A percentile compares a stretch with the other conserved stretches of the same genome.
phyloP scores from a whole-genome alignment of 92 coral and sea anemone species.

The Actinostola sp. region DNA sequence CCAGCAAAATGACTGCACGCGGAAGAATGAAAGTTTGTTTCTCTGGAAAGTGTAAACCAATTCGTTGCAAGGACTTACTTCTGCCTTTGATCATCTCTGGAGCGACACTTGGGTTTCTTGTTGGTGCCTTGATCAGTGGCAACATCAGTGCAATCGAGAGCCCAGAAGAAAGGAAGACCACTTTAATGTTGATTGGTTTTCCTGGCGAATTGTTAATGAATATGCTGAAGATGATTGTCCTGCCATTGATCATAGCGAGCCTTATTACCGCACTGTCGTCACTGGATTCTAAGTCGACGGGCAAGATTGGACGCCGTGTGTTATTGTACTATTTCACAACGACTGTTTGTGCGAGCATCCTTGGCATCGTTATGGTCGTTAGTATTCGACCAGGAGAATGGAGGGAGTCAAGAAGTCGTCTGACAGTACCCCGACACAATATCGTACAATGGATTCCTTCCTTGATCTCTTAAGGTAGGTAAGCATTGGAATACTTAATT shows the following conservation, averaged over 20 bases:
- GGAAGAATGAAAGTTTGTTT: slow-evolving; percentile 4
- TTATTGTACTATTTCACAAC: slow-evolving; percentile 78
- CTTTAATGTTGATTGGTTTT: slow-evolving; percentile 74
- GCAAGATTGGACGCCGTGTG: slow-evolving; percentile 86
- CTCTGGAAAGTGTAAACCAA: slow-evolving; percentile 12
- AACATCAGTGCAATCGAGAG: slow-evolving; percentile 62
- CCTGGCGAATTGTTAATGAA: slow-evolving; percentile 91
- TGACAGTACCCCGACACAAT: slow-evolving; percentile 13
- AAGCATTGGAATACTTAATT: too few relatives aligned
- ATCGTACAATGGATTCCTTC: slow-evolving; percentile 67
- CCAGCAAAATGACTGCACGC: neutral
- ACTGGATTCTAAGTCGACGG: slow-evolving; percentile 81
- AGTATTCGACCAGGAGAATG: slow-evolving; percentile 77
- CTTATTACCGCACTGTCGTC: slow-evolving; percentile 83
- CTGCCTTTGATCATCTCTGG: slow-evolving; percentile 72
- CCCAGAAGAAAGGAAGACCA: slow-evolving; percentile 71
- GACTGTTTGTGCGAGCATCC: slow-evolving; percentile 72
- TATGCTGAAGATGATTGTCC: slow-evolving; percentile 82
- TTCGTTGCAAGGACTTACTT: slow-evolving; percentile 47
- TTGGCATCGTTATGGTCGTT: slow-evolving; percentile 75
- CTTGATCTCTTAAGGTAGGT: slow-evolving; percentile 67
- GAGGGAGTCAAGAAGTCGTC: slow-evolving; percentile 9
- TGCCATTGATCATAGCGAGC: slow-evolving; percentile 87
- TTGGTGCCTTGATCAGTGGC: slow-evolving; percentile 71
- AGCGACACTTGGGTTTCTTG: slow-evolving; percentile 74